A percentile compares a stretch with the other conserved stretches of the same genome.
phyloP scores from a whole-genome alignment of 1,140 invertebrate species.

The Littorina saxatilis region DNA sequence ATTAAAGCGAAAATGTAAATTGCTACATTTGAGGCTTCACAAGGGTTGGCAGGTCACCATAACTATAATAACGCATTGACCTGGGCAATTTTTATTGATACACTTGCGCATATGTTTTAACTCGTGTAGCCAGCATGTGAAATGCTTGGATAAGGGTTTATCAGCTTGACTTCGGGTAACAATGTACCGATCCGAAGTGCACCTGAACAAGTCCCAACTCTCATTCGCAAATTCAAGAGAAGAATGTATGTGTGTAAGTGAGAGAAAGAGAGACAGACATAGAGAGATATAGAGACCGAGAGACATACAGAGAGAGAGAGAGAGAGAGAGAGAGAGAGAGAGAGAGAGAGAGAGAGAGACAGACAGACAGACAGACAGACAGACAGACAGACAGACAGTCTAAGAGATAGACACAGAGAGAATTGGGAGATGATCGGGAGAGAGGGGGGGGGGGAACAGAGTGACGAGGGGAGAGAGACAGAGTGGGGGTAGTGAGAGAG shows the following conservation, averaged over 20 bases:
- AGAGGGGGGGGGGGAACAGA: not conserved
- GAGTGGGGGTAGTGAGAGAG: not conserved
- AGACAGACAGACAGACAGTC: not conserved
- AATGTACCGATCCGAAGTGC: not conserved
- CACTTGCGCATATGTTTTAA: no score
- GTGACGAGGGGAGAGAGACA: not conserved
- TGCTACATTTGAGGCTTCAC: no score
- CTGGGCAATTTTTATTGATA: no score
- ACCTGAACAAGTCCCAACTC: no score
- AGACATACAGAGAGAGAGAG: not conserved
- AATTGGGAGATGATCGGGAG: not conserved
- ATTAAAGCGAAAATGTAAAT: no score
- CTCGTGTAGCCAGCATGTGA: not conserved
- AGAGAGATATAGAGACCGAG: no score
- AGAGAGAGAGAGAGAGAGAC: slow-evolving; percentile 11
- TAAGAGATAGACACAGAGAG: not conserved
- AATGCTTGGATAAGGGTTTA: not conserved
- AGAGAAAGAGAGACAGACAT: not conserved
- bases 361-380: not conserved
- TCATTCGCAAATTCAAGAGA: no score
- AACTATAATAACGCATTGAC: no score
- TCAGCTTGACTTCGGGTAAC: not conserved
- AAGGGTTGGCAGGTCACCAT: no score
- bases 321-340: slow-evolving; percentile 13
- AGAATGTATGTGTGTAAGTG: not conserved